Conservation (phyloP, 2,888 invertebrate genomes). For the Seira ritae region DNA sequence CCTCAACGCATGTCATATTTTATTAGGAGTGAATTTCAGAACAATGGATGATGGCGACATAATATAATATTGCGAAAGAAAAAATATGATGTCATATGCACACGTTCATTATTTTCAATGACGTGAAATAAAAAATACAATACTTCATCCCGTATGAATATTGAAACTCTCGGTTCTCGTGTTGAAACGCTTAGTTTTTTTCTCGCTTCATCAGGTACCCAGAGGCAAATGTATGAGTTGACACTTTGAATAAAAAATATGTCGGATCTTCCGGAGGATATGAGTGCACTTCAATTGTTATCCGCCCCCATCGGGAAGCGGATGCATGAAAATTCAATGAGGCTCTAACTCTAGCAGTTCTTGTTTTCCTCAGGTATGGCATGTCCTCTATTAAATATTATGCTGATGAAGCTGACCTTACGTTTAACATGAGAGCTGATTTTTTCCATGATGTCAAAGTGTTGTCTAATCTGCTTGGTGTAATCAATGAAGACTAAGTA, state of each 20-base stretch:
- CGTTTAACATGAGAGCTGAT: too few species aligned
- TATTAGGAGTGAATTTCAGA: not conserved
- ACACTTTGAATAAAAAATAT: not conserved
- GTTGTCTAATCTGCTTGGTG: not conserved
- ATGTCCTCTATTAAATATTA: too few species aligned
- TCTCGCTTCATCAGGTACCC: not conserved
- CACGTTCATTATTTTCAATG: conserved; percentile 4
- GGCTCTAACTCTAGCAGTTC: too few species aligned
- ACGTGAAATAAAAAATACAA: not conserved
- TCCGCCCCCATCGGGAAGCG: too few species aligned
- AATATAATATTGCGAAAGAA: not conserved
- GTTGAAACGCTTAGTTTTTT: not conserved
- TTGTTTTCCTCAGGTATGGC: too few species aligned
- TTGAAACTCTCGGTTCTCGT: not conserved
- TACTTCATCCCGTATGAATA: not conserved
- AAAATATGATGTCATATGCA: conserved; percentile 5
- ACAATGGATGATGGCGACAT: not conserved
- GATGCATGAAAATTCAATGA: too few species aligned
- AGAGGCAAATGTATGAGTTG: not conserved
- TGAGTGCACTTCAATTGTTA: too few species aligned
- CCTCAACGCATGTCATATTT: too few species aligned
- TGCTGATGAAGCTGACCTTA: too few species aligned
- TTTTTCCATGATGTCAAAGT: too few species aligned
- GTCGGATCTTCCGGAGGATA: not conserved
- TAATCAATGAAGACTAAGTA: not conserved